Evolutionary conservation across 1,140 invertebrate genomes (phyloP).

Genomic region (Lamellibrachia luymesi): DNA sequence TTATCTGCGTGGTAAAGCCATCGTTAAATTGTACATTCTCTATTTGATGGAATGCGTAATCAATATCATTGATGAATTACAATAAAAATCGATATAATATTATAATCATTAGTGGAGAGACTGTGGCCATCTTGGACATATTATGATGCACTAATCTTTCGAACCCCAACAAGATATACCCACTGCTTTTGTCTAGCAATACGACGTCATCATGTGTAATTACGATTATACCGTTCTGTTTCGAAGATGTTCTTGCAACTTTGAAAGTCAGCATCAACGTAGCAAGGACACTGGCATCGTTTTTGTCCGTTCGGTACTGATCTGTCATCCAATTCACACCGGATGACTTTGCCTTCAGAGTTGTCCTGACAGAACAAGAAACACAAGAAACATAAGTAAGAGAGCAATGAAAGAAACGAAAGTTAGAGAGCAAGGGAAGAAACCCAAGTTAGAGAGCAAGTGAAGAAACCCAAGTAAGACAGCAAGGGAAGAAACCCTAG

Average conservation of each 20-base stretch:
- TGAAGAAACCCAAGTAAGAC: too few species aligned
- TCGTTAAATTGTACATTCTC: too few species aligned
- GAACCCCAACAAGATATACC: neutral
- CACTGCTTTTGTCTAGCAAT: too few species aligned
- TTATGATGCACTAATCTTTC: neutral
- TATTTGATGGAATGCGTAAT: neutral
- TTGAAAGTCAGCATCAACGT: neutral
- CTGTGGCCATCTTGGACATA: neutral
- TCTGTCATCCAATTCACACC: neutral
- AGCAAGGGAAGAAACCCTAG: neutral
- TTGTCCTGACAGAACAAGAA: neutral
- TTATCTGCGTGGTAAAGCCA: too few species aligned
- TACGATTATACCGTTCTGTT: neutral
- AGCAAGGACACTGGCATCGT: neutral
- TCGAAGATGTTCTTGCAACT: neutral
- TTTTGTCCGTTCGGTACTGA: neutral
- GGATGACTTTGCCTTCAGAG: neutral
- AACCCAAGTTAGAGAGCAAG: too few species aligned
- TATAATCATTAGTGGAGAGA: too few species aligned
- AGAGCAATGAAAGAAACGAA: too few species aligned
- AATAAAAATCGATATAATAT: neutral
- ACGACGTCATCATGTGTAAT: too few species aligned
- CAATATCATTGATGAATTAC: neutral
- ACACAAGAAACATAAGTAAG: too few species aligned
- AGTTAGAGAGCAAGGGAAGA: too few species aligned